These are phyloP conservation scores for Corvus moneduloides DNA, from an alignment of 2,113 vertebrate species.

Conservation along the genomic window DNA sequence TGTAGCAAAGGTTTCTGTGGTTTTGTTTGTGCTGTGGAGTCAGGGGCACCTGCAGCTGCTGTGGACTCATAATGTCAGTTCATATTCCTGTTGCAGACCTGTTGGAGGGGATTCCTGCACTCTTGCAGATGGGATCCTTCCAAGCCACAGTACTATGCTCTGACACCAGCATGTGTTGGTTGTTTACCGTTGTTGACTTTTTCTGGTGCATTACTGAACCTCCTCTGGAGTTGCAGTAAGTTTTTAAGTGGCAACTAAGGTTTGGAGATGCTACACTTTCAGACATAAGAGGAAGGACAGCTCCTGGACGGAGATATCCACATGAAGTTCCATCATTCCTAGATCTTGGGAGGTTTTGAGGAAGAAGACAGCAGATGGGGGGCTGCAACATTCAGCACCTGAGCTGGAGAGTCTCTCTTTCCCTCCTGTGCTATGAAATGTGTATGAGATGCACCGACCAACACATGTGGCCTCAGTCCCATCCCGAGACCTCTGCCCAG, in stretches of 20 bases:
- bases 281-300: not conserved
- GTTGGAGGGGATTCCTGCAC: not conserved
- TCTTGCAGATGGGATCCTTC: not conserved
- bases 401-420: not conserved
- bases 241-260: not conserved
- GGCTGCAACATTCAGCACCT: not conserved
- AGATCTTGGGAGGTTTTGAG: not conserved
- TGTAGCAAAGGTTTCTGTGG: not conserved
- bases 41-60: not conserved
- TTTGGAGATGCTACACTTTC: not conserved
- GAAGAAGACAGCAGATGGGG: not conserved
- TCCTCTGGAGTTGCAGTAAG: not conserved
- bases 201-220: not conserved
- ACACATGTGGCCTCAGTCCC: fast-evolving
- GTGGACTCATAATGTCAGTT: not conserved
- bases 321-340: not conserved
- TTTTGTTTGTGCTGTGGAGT: not conserved
- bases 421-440: not conserved
- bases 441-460: not conserved
- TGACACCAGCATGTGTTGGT: not conserved
- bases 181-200: not conserved
- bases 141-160: not conserved
- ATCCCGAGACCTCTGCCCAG: fast-evolving
- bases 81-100: not conserved
- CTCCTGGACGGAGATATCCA: not conserved